These are phyloP conservation scores for Lasioglossum albipes DNA, from an alignment of 1,140 invertebrate genomes.

Conservation along the genomic window DNA sequence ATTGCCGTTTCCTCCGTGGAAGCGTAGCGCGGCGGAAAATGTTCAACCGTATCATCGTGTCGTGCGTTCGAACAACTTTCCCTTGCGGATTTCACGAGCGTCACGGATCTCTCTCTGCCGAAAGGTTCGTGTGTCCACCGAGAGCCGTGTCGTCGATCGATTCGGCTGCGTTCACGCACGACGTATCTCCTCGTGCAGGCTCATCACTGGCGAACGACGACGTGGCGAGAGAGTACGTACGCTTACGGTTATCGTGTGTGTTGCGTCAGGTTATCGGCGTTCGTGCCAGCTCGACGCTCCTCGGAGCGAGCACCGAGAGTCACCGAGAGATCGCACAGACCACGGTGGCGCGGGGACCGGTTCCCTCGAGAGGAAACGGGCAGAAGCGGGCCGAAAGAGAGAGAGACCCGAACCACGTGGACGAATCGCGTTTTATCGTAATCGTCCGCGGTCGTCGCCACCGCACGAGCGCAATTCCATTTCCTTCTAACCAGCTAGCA, in stretches of 20 bases:
- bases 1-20: not conserved
- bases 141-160: no score
- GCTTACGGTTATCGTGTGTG: no score
- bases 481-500: constrained; percentile 34
- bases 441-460: constrained; percentile 2
- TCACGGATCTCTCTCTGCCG: not conserved
- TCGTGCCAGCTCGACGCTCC: no score
- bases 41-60: not conserved
- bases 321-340: not conserved
- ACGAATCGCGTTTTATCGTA: constrained; percentile 13
- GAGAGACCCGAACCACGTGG: constrained; percentile 19
- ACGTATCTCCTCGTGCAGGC: no score
- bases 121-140: no score
- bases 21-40: not conserved
- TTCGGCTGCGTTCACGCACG: no score
- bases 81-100: not conserved
- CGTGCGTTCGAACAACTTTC: not conserved
- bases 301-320: no score
- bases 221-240: no score
- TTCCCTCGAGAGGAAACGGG: no score
- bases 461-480: constrained; percentile 4
- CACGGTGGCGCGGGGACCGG: not conserved
- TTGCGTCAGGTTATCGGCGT: no score
- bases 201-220: no score
- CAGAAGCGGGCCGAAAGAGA: no score